These are phyloP conservation scores for Ceratina calcarata DNA, from an alignment of 1,140 invertebrate species.

Conservation along the genomic window DNA sequence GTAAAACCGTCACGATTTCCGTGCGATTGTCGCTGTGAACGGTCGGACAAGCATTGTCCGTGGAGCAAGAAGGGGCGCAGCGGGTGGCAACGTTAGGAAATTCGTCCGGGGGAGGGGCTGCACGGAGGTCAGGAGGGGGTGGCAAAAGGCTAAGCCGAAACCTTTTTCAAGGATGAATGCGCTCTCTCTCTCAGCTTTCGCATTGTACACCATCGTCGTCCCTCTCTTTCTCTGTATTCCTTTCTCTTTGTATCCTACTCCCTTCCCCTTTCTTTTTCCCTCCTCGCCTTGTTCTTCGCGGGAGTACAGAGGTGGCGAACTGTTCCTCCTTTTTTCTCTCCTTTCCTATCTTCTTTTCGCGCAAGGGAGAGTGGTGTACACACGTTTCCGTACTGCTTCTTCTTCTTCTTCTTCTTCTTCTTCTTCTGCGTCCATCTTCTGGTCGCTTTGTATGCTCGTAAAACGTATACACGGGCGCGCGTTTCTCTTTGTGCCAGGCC, in stretches of 20 bases:
- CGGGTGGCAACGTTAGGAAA: constrained; percentile 68
- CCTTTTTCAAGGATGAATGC: constrained; percentile 53
- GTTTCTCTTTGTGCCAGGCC: constrained; percentile 13
- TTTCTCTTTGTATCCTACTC: too few species aligned
- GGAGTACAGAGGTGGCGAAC: background rate
- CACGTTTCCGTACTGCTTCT: constrained; percentile 8
- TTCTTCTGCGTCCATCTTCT: constrained; percentile 21
- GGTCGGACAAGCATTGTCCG: constrained; percentile 70
- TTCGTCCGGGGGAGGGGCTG: constrained; percentile 55
- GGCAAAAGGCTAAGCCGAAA: constrained; percentile 61
- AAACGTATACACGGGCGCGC: background rate
- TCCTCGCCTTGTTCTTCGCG: background rate
- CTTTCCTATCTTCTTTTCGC: background rate
- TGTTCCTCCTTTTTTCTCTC: background rate
- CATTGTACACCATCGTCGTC: constrained; percentile 26
- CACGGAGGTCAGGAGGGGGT: constrained; percentile 44
- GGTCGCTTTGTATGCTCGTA: background rate
- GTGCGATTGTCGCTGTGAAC: constrained; percentile 69
- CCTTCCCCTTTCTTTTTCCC: constrained; percentile 12
- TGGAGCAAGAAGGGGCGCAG: constrained; percentile 60
- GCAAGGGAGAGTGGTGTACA: constrained; percentile 13
- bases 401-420: constrained; percentile 5
- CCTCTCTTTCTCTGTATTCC: background rate
- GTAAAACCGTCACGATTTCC: constrained; percentile 75
- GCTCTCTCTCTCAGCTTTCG: background rate